These are phyloP conservation scores for Ptychoptera albimana DNA, from an alignment of 2,888 invertebrate species.

Conservation along the genomic window DNA sequence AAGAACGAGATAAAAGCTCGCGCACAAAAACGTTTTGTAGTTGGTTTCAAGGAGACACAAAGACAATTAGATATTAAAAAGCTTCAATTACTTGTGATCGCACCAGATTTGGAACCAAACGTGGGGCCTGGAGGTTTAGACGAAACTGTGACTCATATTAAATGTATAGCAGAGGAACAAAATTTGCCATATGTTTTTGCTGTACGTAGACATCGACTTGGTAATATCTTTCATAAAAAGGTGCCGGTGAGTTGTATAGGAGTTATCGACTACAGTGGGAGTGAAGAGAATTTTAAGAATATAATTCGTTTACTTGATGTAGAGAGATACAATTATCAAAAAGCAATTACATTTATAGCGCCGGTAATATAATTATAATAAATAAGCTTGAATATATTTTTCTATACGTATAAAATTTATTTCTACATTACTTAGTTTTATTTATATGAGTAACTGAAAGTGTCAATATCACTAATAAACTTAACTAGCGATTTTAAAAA, in stretches of 20 bases:
- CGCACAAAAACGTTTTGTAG: slow-evolving; percentile 38
- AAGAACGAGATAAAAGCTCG: slow-evolving; percentile 41
- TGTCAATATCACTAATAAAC: no score
- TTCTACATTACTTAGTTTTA: no score
- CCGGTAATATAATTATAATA: no score
- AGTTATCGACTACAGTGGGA: slow-evolving; percentile 44
- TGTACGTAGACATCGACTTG: slow-evolving; percentile 37
- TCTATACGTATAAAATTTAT: no score
- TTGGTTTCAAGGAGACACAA: slow-evolving; percentile 44
- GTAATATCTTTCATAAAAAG: slow-evolving; percentile 38
- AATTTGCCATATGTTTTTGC: slow-evolving; percentile 42
- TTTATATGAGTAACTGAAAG: no score
- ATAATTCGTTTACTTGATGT: slow-evolving; percentile 15
- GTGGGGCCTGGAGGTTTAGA: slow-evolving; percentile 38
- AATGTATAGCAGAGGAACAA: slow-evolving; percentile 32
- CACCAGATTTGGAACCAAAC: slow-evolving; percentile 42
- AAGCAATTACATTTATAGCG: background rate
- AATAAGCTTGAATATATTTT: no score
- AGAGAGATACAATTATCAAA: slow-evolving; percentile 13
- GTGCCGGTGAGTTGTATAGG: slow-evolving; percentile 44
- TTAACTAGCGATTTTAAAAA: no score
- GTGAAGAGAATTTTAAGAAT: slow-evolving; percentile 29
- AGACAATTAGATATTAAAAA: slow-evolving; percentile 40
- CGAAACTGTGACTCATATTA: slow-evolving; percentile 34
- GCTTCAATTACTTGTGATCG: slow-evolving; percentile 41